These are phyloP conservation scores for Phoenicopterus ruber DNA, from an alignment of 2,113 vertebrate genomes.

Conservation along the genomic window DNA sequence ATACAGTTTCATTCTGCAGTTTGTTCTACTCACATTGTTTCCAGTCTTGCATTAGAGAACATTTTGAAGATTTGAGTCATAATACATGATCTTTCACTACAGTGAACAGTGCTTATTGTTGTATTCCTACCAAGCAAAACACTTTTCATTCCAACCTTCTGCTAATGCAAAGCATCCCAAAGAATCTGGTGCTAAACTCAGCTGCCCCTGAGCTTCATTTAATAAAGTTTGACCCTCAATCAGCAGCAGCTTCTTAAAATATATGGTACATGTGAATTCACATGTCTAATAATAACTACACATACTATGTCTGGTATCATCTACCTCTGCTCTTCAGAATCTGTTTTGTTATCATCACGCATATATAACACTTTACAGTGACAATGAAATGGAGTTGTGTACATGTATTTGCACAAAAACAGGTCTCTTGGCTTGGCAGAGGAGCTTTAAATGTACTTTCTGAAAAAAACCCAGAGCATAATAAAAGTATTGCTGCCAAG, in stretches of 20 bases:
- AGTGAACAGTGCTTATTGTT: not conserved
- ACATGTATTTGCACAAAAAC: not conserved
- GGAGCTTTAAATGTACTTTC: not conserved
- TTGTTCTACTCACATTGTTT: not conserved
- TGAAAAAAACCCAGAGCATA: not conserved
- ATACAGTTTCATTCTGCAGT: not conserved
- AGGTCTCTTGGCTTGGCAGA: not conserved
- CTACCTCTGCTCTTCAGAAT: not conserved
- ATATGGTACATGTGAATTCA: not conserved
- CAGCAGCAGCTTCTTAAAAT: not conserved
- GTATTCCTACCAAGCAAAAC: not conserved
- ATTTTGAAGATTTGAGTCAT: not conserved
- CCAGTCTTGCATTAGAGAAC: not conserved
- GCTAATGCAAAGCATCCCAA: not conserved
- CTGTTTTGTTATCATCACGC: not conserved
- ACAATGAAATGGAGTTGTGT: not conserved
- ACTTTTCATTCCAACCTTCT: not conserved
- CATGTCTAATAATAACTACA: not conserved
- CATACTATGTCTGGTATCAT: not conserved
- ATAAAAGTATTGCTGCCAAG: not conserved
- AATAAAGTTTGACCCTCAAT: not conserved
- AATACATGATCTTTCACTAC: not conserved
- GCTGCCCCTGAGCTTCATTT: not conserved
- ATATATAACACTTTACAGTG: not conserved
- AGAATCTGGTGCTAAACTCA: not conserved